Evolutionary conservation across 2,797 vertebrate genomes (phyloP), one percentile per base, ranked within the genome.

Genomic region (Chrysocyon brachyurus): DNA sequence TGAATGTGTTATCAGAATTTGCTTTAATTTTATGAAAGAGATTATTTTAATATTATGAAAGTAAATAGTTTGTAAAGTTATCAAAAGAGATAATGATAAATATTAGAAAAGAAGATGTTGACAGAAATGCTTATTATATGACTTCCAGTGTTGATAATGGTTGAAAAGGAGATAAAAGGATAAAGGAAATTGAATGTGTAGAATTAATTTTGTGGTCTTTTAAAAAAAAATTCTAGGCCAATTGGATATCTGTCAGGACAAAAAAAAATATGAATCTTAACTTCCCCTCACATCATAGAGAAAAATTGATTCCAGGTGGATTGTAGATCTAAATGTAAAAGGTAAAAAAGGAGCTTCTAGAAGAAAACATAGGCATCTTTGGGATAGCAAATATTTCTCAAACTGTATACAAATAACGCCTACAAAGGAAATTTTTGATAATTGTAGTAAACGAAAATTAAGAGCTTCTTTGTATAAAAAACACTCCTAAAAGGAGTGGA

Each of bases 1-100:
- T 75, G 61, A 82, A 85, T 63, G 19, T 49, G 1, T 88, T 92
- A 78, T 56, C 31, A 86, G 57, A 94, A 82, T 91, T 57, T 85
- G 46, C 79, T 92, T 96, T 78, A 64, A 59, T 66, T 87, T 94
- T 85, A 56, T 91, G 31, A 79, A 91, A 92, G 6, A 82, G 75
- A 84, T 52, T 85, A 24, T 14, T 79, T 84, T 95, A 82, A 46
- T 75, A 36, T 82, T 90, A 68, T 36, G 56, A 64, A 70, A 95
- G 72, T 87, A 95, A 88, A 73, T 73, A 83, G n/a, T 64, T 87
- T 83, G 10, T 26, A 93, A 95, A 89, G 28, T n/a, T 49, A 49
- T 92, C 28, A 83, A 59, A 49, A 78, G 33, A 28, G 61, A 40
- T 78, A 57, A 61, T 81, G 46, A 40, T 28, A 94, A 78, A 28